Evolutionary conservation across 2,113 vertebrate species (phyloP).

Genomic region (Megaceryle torquata): DNA sequence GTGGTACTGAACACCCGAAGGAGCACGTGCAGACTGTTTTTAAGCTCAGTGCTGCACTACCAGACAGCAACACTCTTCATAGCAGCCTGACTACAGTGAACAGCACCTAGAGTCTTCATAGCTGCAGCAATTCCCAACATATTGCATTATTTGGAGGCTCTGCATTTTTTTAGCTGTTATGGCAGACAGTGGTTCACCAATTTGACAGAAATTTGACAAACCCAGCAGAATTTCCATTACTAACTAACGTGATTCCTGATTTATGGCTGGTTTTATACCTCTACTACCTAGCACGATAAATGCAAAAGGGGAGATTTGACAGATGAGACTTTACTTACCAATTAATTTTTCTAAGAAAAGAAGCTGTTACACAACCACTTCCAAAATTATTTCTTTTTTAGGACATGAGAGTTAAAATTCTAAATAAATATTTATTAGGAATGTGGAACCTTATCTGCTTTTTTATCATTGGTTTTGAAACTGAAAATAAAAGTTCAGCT

Average conservation of each 20-base stretch:
- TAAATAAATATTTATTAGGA: neutral
- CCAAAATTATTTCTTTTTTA: neutral
- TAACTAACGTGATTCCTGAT: slow-evolving; percentile 39
- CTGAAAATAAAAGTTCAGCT: neutral
- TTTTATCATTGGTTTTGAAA: neutral
- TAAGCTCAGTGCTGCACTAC: neutral
- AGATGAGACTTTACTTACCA: neutral
- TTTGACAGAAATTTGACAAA: slow-evolving; percentile 45
- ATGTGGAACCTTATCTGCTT: neutral
- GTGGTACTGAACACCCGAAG: neutral
- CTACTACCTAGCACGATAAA: neutral
- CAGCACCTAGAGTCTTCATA: neutral
- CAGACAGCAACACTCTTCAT: neutral
- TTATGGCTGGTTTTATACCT: neutral
- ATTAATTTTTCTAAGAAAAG: slow-evolving; percentile 48
- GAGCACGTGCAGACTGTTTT: neutral
- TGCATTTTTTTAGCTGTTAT: slow-evolving; percentile 52
- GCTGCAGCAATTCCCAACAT: slow-evolving; percentile 35
- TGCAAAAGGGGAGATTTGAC: neutral
- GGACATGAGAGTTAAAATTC: neutral
- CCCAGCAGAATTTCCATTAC: slow-evolving; percentile 43
- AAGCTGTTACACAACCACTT: slow-evolving; percentile 1
- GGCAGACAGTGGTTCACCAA: neutral
- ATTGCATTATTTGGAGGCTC: slow-evolving; percentile 52
- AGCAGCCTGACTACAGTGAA: neutral